phyloP scores from a whole-genome alignment of 2,888 invertebrate genomes.

The Leucophora obtusa region DNA sequence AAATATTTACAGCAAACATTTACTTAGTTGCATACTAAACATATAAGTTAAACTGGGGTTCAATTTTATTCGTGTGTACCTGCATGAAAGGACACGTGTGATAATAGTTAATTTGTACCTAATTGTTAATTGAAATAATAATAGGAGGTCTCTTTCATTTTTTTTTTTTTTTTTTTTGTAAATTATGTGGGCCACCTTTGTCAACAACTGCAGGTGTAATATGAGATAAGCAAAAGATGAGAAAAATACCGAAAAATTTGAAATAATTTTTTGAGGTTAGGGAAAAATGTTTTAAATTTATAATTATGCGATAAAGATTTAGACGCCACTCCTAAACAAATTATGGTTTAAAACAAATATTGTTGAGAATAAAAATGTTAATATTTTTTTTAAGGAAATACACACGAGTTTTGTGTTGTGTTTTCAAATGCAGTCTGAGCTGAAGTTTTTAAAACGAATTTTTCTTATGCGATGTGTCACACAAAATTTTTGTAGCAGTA shows the following conservation, averaged over 20 bases:
- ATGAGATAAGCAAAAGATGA: not conserved
- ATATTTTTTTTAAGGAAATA: not conserved
- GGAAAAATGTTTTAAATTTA: not conserved
- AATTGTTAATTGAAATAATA: constrained; percentile 57
- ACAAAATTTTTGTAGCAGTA: no score
- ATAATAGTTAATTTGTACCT: constrained; percentile 49
- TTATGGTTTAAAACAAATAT: not conserved
- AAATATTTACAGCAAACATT: not conserved
- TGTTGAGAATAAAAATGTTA: no score
- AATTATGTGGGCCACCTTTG: not conserved
- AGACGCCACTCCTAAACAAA: not conserved
- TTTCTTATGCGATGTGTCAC: no score
- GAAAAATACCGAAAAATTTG: not conserved
- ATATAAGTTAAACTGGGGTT: not conserved
- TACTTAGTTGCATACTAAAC: not conserved
- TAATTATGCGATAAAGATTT: not conserved
- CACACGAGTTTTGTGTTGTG: no score
- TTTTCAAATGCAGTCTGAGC: no score
- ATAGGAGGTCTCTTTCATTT: constrained; percentile 14
- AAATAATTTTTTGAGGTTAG: not conserved
- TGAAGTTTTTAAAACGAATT: no score
- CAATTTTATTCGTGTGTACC: constrained; percentile 9
- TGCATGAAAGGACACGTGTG: constrained; percentile 49
- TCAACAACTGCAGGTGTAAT: not conserved
- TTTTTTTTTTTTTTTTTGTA: no score